Percentiles rank a stretch among this genome's conserved stretches.
Evolutionary conservation across 2,888 invertebrate species (phyloP).

Genomic region (Biston betularia): DNA sequence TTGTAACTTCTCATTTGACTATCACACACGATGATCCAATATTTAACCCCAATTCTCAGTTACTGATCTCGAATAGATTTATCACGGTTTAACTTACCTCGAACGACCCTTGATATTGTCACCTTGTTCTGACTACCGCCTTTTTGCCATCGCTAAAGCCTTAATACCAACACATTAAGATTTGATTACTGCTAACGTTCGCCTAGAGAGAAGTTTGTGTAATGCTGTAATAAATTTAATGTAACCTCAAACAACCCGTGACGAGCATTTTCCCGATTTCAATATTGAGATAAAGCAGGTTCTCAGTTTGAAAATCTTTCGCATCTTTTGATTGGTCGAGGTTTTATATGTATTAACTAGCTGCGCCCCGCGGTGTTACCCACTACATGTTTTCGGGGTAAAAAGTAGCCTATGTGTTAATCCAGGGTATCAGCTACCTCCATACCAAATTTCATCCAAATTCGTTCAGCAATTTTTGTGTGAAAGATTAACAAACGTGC

Average conservation of each 20-base stretch:
- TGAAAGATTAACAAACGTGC: no score
- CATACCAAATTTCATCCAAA: no score
- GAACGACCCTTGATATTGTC: slow-evolving; percentile 19
- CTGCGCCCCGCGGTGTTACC: no score
- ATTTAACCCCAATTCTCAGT: slow-evolving; percentile 15
- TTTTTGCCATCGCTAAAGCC: slow-evolving; percentile 24
- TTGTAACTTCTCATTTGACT: not conserved
- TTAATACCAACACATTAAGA: slow-evolving; percentile 38
- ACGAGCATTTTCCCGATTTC: slow-evolving; percentile 41
- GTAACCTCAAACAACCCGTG: slow-evolving; percentile 39
- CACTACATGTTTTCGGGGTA: no score
- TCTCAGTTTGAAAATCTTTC: slow-evolving; percentile 26
- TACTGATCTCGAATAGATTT: slow-evolving; percentile 25
- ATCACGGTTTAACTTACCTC: slow-evolving; percentile 17
- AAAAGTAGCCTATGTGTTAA: no score
- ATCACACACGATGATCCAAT: slow-evolving; percentile 1
- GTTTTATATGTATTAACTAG: slow-evolving; percentile 3
- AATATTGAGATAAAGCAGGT: slow-evolving; percentile 39
- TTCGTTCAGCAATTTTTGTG: no score
- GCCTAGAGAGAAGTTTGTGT: slow-evolving; percentile 38
- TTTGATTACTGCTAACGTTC: slow-evolving; percentile 37
- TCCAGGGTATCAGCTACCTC: no score
- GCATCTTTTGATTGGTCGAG: not conserved
- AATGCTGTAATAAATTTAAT: slow-evolving; percentile 45
- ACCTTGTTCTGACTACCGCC: slow-evolving; percentile 23